Base-by-base conservation (phyloP, 37 sponge, comb jelly and placozoan genomes). In the Ianthella basta region DNA sequence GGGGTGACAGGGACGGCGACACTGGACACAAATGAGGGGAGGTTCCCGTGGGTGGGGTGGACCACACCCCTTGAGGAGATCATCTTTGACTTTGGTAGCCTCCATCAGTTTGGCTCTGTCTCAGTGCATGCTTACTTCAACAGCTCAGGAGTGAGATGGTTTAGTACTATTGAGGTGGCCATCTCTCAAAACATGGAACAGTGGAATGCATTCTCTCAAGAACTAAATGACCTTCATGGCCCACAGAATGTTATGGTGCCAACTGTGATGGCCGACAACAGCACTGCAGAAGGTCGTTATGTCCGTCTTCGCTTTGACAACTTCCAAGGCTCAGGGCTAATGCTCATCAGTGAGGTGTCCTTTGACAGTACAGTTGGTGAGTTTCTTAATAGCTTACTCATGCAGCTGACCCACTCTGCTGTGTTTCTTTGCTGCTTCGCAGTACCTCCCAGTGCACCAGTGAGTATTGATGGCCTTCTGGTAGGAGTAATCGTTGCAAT, bases 291-390 rank as follows among this genome's bases (percentile, higher is more conserved):
- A 30, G 70, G 70, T 1, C 2, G 34, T 1, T 30, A 69, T 30
- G 70, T 69, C 33, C 29, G 70, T 34, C 35, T 69, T 1, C 33
- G 6, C 35, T 30, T 69, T 15, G 27, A 30, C 15, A 33, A 30
- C 34, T 2, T 33, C 12, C 35, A 34, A 34, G 70, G 70, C 35
- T 69, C 70, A 30, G 70, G 70, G 34, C 35, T 30, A 4, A 30
- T 69, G 29, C 70, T 69, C 19, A 35, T 69, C 70, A 69, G 70
- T 69, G 70, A 69, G 34, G 70, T 69, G 34, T 69, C 70, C 70
- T 69, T 69, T 30, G 35, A 30, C 34, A 69, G 70, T 6, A 30
- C 12, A 14, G 35, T 69, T 69, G 70, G 70, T 69, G 4, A 3
- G 63, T 61, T 61, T 44, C 50, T 44, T 8, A 10, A 8, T 8